These are phyloP conservation scores for Chironomus tepperi DNA, from an alignment of 1,140 invertebrate genomes.

Conservation along the genomic window DNA sequence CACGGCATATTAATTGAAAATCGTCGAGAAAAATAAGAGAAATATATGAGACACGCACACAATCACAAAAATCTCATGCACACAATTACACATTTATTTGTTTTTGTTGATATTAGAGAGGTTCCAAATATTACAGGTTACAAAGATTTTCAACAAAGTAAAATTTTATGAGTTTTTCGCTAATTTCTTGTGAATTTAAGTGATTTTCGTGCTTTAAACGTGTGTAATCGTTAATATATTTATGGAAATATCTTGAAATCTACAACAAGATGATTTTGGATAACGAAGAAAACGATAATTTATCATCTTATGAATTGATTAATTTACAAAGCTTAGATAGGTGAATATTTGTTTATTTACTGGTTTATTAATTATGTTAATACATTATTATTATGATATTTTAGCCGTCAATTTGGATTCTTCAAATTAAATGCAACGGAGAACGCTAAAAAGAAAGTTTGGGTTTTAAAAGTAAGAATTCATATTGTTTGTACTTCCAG, in stretches of 20 bases:
- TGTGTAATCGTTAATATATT: neutral
- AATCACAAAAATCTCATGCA: too few relatives aligned
- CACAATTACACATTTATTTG: too few relatives aligned
- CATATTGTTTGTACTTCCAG: constrained; percentile 12
- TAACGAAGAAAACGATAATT: constrained; percentile 2
- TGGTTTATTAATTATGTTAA: neutral
- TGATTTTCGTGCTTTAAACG: neutral
- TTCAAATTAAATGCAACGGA: constrained; percentile 65
- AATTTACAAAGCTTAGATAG: neutral
- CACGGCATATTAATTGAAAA: too few relatives aligned
- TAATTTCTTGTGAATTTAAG: neutral
- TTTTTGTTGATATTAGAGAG: too few relatives aligned
- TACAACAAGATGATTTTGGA: neutral
- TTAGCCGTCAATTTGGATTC: constrained; percentile 77
- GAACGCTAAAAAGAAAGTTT: constrained; percentile 63
- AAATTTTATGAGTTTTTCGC: too few relatives aligned
- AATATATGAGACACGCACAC: too few relatives aligned
- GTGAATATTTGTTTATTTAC: neutral
- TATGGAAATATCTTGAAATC: neutral
- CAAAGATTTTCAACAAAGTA: too few relatives aligned
- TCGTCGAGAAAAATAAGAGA: too few relatives aligned
- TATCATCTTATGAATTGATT: neutral
- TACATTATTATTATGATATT: neutral
- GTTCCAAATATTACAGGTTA: too few relatives aligned
- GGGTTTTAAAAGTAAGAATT: constrained; percentile 60